Base-by-base conservation (phyloP, 1,140 invertebrate species). In the Pararge aegeria region DNA sequence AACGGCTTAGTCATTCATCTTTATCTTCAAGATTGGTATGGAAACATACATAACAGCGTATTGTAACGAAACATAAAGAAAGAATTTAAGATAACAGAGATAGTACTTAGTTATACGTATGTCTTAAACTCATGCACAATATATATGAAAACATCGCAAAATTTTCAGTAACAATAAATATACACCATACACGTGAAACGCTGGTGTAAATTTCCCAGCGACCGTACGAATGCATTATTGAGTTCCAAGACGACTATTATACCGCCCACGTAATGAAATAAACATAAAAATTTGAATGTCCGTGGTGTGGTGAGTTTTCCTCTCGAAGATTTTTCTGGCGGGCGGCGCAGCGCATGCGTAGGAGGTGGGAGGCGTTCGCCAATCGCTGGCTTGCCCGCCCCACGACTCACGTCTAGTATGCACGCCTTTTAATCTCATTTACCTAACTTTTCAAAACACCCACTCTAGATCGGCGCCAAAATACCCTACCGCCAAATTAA, bases 331-430 rank as follows among this genome's bases (percentile, higher is more conserved):
- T 88, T 86, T 86, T 84, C 83, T 82, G 75, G 73, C 70, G 68
- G 54, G 73, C 66, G 68, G 64, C 57, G 57, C 54, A 21, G 76
- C 80, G 69, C 74, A 77, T 75, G 78, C 75, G 85, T 74, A 68
- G 83, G 85, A 74, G 85, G 80, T 78, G 75, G 82, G 75, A 75
- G 81, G 79, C 68, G 78, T 74, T 80, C 72, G 73, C 79, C 80
- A 83, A 78, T 80, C 66, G 64, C 49, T 57, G 60, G 50, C 59
- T 56, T 66, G 67, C 62, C 74, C 79, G 78, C 76, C 80, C 78
- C 78, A 64, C 74, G 66, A 65, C 63, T 48, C 68, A 64, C 67
- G 65, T 56, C 60, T 61, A 34, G 48, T 60, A 56, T 59, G 57
- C 75, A 80, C 79, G 79, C 80, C 83, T 80, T 56, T 38, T 61